These are phyloP conservation scores for Microtus oregoni DNA, from an alignment of 2,113 vertebrate genomes.

Conservation along the genomic window DNA sequence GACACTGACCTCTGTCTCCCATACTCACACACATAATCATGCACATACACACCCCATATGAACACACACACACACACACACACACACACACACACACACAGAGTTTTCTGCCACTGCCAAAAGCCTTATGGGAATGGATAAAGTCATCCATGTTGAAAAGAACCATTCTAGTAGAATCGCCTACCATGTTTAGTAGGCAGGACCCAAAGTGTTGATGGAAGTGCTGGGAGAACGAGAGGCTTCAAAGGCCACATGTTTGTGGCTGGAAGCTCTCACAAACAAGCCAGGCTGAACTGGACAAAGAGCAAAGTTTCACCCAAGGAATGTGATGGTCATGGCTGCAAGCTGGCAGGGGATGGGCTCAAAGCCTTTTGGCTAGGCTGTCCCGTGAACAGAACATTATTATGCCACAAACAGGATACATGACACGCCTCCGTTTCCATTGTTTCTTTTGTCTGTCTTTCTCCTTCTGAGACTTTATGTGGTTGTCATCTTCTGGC, in stretches of 20 bases:
- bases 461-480: constrained; percentile 57
- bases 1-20: neutral
- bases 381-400: constrained; percentile 72
- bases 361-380: constrained; percentile 78
- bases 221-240: neutral
- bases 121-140: neutral
- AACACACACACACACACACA: neutral
- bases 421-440: constrained; percentile 80
- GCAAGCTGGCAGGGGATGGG: constrained; percentile 68
- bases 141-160: neutral
- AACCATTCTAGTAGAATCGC: constrained; percentile 29
- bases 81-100: neutral
- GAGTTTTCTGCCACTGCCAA: constrained; percentile 19
- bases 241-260: constrained; percentile 49
- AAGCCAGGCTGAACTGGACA: constrained; percentile 67
- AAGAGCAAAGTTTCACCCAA: constrained; percentile 65
- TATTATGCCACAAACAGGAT: constrained; percentile 69
- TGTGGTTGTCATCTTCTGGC: constrained; percentile 80
- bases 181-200: constrained; percentile 35
- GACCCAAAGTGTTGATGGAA: constrained; percentile 10
- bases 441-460: neutral
- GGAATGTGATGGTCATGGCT: constrained; percentile 79
- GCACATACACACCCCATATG: neutral
- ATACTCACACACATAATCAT: neutral
- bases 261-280: constrained; percentile 65